Base-by-base conservation (phyloP, 30 jellyfish, hydroid and myxozoan genomes). In the Sanderia malayensis region DNA sequence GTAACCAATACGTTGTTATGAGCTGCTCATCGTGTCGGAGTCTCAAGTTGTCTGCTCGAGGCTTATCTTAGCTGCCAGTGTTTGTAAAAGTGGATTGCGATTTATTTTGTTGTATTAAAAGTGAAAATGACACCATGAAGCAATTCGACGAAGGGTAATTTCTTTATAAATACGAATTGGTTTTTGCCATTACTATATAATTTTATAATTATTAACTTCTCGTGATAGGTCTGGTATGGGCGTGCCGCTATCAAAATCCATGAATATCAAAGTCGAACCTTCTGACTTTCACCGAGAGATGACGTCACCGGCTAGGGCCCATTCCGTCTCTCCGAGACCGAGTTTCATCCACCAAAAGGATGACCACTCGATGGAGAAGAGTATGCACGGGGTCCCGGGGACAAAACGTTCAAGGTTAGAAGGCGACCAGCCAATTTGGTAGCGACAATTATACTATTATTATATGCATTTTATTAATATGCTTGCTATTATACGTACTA, bases 241-340 rank as follows among this genome's bases (percentile, higher is more conserved):
- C 20, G 20, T 82, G 44, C 93, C 93, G 21, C 74, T 58, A 1
- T 45, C 80, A 4, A 82, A 82, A 58, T 75, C 94, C 0, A 65
- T 82, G 1, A 81, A 89, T 70, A 82, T 89, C 31, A 90, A 90
- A 67, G 83, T 84, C 31, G 97, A 90, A 64, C 97, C 97, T 19
- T 87, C 87, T 23, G 97, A 90, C 61, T 89, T 73, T 69, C 86
- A 73, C 22, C 83, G 97, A n/a, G 97, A 74, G 60, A 49, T 89
- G 82, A 82, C 97, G 53, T 89, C 97, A 61, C 92, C 97, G 3
- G 83, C 68, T 1, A 82, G 95, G 26, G 78, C 95, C 15, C 95
- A 83, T 44, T 83, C 95, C 27, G 95, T 83, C 11, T 83, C 95
- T 25, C 95, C 95, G 37, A 65, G 88, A 31, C 95, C 95, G 26